Conservation (phyloP, 2,797 vertebrate genomes). For the Phrynocephalus forsythii region DNA sequence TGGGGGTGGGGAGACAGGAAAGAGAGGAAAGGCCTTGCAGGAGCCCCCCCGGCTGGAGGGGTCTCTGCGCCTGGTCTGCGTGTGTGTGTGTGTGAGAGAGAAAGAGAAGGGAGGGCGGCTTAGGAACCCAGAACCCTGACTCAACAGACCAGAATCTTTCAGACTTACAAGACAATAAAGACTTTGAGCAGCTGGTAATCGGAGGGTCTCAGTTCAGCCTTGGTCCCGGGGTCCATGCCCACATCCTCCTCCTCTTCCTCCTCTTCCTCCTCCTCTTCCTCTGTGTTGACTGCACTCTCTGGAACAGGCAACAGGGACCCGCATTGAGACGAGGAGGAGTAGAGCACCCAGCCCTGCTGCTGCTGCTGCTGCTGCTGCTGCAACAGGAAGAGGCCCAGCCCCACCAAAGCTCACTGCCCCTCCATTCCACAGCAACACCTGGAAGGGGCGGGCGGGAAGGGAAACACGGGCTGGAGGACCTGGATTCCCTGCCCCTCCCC, state of each 20-base stretch:
- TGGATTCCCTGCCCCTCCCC: too few relatives aligned
- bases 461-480: background rate
- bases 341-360: background rate
- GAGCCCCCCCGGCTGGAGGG: rapidly evolving
- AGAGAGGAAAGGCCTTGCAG: background rate
- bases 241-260: slow-evolving; percentile 62
- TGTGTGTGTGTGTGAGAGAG: too few relatives aligned
- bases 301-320: slow-evolving; percentile 45
- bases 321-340: too few relatives aligned
- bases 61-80: too few relatives aligned
- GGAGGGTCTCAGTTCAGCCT: slow-evolving; percentile 83
- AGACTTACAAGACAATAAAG: slow-evolving; percentile 92
- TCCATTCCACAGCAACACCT: too few relatives aligned
- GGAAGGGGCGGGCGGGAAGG: too few relatives aligned
- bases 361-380: too few relatives aligned
- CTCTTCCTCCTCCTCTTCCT: slow-evolving; percentile 82
- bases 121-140: background rate
- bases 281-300: slow-evolving; percentile 86
- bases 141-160: too few relatives aligned
- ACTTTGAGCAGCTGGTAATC: slow-evolving; percentile 93
- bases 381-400: too few relatives aligned
- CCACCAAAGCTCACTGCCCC: background rate
- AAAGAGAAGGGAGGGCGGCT: too few relatives aligned
- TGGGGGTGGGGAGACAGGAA: background rate
- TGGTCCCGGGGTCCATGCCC: slow-evolving; percentile 79